Evolutionary conservation across 1,140 invertebrate species (phyloP), one percentile per base, ranked within the genome.

Genomic region (Asobara japonica): DNA sequence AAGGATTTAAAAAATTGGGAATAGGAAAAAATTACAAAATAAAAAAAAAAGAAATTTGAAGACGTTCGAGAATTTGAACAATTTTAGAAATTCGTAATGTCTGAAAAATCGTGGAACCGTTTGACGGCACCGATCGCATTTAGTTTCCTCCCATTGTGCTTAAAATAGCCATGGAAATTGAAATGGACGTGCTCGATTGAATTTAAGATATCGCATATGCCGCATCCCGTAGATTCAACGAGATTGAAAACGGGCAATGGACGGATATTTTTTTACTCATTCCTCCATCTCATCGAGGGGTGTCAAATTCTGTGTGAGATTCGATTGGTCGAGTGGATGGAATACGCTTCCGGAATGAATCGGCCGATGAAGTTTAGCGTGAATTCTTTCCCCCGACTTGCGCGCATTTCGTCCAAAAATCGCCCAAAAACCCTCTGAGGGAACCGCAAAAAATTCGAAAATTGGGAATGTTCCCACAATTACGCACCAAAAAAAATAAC

Each of bases 251-350:
- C 84, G 62, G 83, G 83, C 80, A 79, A 72, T 65, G 61, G 45
- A 56, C 36, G 25, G 67, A 56, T 16, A 45, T 61, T 56, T 62
- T 69, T 66, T 66, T 16, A n/a, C 27, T 68, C n/a, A 29, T 41
- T 31, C 36, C n/a, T 48, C 16, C 41, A 60, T 68, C 25, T 74
- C 6, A 41, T 30, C 41, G 72, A 81, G 80, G 82, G 84, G 83
- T 86, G 85, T 85, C 85, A 87, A 87, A 87, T 87, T 84, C 80
- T 71, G 80, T 85, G 85, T 87, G 84, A 87, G 85, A 87, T 87
- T 87, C 85, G 83, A 86, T 87, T 86, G 84, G 82, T 72, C 76
- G 77, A 77, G 65, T 29, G 31, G 20, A 62, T 67, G 67, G 71
- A 41, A 68, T 68, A 75, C 33, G 72, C 67, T 75, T 73, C 51